phyloP scores from a whole-genome alignment of 2,797 vertebrate genomes.

The Danio jaintianensis region DNA sequence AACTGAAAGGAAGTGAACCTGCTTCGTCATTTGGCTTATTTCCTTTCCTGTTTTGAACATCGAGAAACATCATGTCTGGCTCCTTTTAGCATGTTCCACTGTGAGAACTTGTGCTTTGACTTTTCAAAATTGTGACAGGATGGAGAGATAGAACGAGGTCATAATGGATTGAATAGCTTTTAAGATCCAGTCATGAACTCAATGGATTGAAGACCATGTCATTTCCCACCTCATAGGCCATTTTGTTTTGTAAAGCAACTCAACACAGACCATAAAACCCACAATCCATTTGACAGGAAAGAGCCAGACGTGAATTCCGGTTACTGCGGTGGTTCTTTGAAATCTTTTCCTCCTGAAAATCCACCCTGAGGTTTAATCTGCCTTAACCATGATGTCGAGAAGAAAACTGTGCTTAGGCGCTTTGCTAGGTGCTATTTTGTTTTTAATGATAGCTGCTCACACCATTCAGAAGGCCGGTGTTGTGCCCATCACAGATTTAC shows the following conservation, averaged over 20 bases:
- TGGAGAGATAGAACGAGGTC: conserved; percentile 11
- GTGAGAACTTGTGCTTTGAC: background rate
- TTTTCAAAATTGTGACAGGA: conserved; percentile 3
- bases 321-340: background rate
- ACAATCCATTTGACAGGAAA: conserved; percentile 5
- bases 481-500: conserved; percentile 29
- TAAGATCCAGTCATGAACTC: background rate
- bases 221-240: conserved; percentile 18
- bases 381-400: conserved; percentile 58
- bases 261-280: conserved; percentile 8
- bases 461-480: conserved; percentile 67
- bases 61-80: background rate
- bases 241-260: conserved; percentile 38
- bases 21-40: background rate
- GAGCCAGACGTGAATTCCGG: conserved; percentile 4
- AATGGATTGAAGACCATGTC: conserved; percentile 10
- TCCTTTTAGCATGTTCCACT: background rate
- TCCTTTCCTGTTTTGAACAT: background rate
- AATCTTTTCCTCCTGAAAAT: conserved; percentile 29
- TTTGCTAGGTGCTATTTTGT: conserved; percentile 66
- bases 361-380: background rate
- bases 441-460: conserved; percentile 76
- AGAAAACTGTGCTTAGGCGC: conserved; percentile 65
- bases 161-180: conserved; percentile 7
- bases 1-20: conserved; percentile 24